Base-by-base conservation (phyloP, 2,888 invertebrate species). In the Diaphora mendica region DNA sequence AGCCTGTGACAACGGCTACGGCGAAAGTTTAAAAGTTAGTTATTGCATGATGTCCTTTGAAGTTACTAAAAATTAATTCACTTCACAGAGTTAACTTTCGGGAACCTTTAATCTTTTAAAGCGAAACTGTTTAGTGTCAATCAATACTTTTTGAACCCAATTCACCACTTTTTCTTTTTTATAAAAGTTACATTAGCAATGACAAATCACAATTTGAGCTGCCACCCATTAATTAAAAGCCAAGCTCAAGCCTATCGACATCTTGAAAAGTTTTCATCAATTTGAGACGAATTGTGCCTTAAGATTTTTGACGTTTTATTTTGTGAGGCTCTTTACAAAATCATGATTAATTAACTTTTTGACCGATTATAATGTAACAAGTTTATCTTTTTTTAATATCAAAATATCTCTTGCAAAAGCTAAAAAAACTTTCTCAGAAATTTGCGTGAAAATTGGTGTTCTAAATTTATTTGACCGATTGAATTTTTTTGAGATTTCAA, bases 161-260 rank as follows among this genome's bases (percentile, higher is more conserved):
- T 30, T 62, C 17, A 62, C 15, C 59, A 30, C 30, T 62, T 62
- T 17, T 17, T 15, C 13, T 30, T n/a, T n/a, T n/a, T n/a, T n/a
- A n/a, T n/a, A 7, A 30, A 62, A 30, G 17, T 30, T 62, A 8
- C 15, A 62, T 30, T 62, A 15, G 30, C 62, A 62, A 62, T 62
- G 62, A 62, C 62, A 62, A 62, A 62, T 62, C 30, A 26, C 30
- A 62, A 30, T 62, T 62, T 62, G 30, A 62, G 30, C 62, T 30
- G 30, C 3, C 62, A 62, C 30, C 30, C 62, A 62, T 30, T 62
- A 62, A 62, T 62, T 62, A 62, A 62, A 62, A 62, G 23, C 51
- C 11, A n/a, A 55, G 30, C 59, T 26, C 26, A 30, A 62, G 62
- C 30, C 5, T 62, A 62, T 62, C 62, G 62, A 62, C 30, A 30